Evolutionary conservation across 2,113 vertebrate species (phyloP), one percentile per base, ranked within the genome.

Genomic region (Xyrauchen texanus): DNA sequence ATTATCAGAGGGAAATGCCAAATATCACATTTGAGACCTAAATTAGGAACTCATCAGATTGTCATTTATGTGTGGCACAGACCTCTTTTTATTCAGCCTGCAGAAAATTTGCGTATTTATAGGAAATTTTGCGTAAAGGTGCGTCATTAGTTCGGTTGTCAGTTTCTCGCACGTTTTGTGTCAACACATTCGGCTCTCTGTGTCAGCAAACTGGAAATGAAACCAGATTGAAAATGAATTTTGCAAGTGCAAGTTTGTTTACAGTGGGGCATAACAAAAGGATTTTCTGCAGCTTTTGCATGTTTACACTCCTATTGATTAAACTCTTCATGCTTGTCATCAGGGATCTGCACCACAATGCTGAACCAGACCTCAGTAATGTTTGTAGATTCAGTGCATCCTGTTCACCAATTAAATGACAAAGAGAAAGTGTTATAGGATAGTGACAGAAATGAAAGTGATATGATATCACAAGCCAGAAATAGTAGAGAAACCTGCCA

Each of bases 91-190:
- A 61, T 34, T 21, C 74, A 13, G 55, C 66, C 69, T 73, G 62
- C 52, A 69, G 61, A 76, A 51, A 73, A 86, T 81, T 79, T 77
- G 81, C 83, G 81, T 83, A 82, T 75, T 81, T 76, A 91, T 90
- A 77, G 86, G 82, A 88, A 86, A 83, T 83, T 77, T 75, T 79
- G 81, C 78, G 78, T 67, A 85, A 89, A 88, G 84, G 83, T 88
- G 79, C 74, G 76, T 68, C 75, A 87, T 90, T 87, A 90, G 85
- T 83, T 85, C 72, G 61, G 42, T 7, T 0, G 66, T 71, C 57
- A 81, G 77, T 63, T 76, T n/a, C 49, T 55, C 21, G 21, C 21
- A 34, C 21, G 21, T 34, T 83, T 81, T 57, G 10, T 68, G 69
- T 83, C 60, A 62, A 80, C 62, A 76, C 51, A 13, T 81, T 67